These are phyloP conservation scores for Chaitophorus viminalis DNA, from an alignment of 2,888 invertebrate species.

Conservation along the genomic window DNA sequence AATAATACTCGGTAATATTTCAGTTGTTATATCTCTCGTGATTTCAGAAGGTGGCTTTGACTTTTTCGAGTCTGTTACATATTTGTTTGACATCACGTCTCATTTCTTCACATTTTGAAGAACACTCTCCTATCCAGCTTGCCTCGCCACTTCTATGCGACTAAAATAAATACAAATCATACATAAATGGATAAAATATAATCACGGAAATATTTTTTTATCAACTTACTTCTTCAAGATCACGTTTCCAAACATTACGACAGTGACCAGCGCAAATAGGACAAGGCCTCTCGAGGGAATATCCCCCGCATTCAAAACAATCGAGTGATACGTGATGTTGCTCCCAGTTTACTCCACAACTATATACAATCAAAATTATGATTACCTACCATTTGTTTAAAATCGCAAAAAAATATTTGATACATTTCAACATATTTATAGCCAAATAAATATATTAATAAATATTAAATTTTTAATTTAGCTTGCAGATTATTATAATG, in stretches of 20 bases:
- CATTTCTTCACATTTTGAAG: slow-evolving; percentile 59
- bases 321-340: slow-evolving; percentile 81
- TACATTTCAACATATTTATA: too few species aligned
- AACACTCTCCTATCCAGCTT: slow-evolving; percentile 77
- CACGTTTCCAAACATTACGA: slow-evolving; percentile 78
- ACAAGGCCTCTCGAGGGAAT: slow-evolving; percentile 79
- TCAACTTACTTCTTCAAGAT: slow-evolving; percentile 77
- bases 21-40: neutral
- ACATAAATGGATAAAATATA: slow-evolving; percentile 4
- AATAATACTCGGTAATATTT: slow-evolving; percentile 26
- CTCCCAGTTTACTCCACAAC: slow-evolving; percentile 83
- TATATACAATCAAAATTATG: slow-evolving; percentile 67
- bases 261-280: slow-evolving; percentile 81
- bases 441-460: too few species aligned
- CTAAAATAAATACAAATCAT: slow-evolving; percentile 68
- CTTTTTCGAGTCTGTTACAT: slow-evolving; percentile 46
- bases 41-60: slow-evolving; percentile 52
- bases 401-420: too few species aligned
- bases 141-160: slow-evolving; percentile 78
- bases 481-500: too few species aligned
- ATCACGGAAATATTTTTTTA: neutral
- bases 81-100: slow-evolving; percentile 46
- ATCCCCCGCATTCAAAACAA: slow-evolving; percentile 84
- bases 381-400: neutral
- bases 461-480: too few species aligned